Evolutionary conservation across 2,888 invertebrate genomes (phyloP), one percentile per base, ranked within the genome.

Genomic region (Leptinotarsa haldemani): DNA sequence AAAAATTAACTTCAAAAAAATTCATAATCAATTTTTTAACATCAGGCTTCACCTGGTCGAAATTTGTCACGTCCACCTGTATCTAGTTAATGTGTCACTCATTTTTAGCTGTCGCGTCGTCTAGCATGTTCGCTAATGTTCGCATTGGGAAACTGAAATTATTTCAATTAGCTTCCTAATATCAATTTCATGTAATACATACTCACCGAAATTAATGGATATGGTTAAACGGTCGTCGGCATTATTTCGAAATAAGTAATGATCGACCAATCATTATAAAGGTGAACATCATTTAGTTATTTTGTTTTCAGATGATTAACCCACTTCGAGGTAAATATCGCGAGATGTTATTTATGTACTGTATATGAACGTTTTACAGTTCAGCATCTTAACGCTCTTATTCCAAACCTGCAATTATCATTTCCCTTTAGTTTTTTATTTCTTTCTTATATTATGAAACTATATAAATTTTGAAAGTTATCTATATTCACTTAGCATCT

Each of bases 231-330:
- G 30, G n/a, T 61, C 61, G 25, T 61, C 61, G 40, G 40, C 61
- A 30, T 61, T 61, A 61, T 40, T 61, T 40, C 40, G n/a, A 61
- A 40, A 61, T 61, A 30, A 40, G 30, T 61, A 12, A 61, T 61
- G 61, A 61, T 30, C 61, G 16, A 30, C n/a, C 40, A 61, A 61
- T 61, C 16, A 61, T 61, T 61, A n/a, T 40, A 61, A 61, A 61
- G 61, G 61, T 61, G 61, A 61, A 61, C 61, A 61, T 30, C 61
- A 61, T 61, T 61, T 40, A 61, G 13, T 58, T 25, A 58, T 20
- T 58, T 25, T 58, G 58, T 22, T 61, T 61, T 40, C 30, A 13
- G 30, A 61, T 61, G 15, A 61, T 61, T 61, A 61, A 61, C 61
- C 61, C 61, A 61, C 61, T 40, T 61, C 30, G 16, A 4, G 30